Base-by-base conservation (phyloP, 1,140 invertebrate species). In the Tetranychus urticae region DNA sequence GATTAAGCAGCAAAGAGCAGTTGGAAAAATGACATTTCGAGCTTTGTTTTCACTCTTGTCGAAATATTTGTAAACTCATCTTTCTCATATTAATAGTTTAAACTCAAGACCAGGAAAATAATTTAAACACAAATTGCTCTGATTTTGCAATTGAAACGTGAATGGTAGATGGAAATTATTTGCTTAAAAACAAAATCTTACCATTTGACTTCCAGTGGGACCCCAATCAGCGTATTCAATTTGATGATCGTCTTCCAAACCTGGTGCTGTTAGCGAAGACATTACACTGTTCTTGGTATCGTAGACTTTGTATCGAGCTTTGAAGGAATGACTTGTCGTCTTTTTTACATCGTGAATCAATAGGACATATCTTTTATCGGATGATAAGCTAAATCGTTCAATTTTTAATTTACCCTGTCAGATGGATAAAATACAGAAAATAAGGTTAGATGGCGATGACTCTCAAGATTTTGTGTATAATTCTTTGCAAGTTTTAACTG, bases 201-300 rank as follows among this genome's bases (percentile, higher is more conserved):
- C 72, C 67, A 73, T 50, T 52, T 66, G 65, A 60, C 68, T 69
- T 8, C 68, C 69, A 58, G 57, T 63, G 1, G 69, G 68, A 23
- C 70, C 66, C 72, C 72, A 74, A 8, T 61, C 64, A 23, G 70
- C 70, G 66, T 72, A 54, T 56, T 65, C 64, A 64, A 59, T 62
- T 23, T n/a, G n/a, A 23, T 31, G 8, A 39, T 59, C 52, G 8
- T 55, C 47, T 14, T 12, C 10, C 10, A 47, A 23, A 13, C 39
- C 42, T 39, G 14, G 12, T 23, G 52, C n/a, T 5, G n/a, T 37
- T 7, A 57, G 14, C 12, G 34, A 13, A 7, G 36, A 39, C 2
- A 60, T 58, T 14, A 8, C 33, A 47, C 36, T 36, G 13, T 36
- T 36, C 37, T 52, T 57, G 2, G 59, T 63, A 48, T 61, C 56